Base-by-base conservation (phyloP, 2,797 vertebrate species). In the Syndactyla subalaris region DNA sequence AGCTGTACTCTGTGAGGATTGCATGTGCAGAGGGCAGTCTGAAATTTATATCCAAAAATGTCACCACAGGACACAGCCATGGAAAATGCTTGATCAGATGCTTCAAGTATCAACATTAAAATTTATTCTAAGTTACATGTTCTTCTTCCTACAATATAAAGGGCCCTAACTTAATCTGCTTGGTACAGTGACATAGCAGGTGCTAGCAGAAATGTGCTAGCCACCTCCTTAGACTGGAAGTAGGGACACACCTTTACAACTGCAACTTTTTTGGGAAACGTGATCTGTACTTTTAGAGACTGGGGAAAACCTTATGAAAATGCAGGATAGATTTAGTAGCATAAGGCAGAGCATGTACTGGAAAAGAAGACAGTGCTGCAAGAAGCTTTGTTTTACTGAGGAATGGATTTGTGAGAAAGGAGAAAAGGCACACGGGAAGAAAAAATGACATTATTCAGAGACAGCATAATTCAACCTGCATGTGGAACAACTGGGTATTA, bases 401-500 rank as follows among this genome's bases (percentile, higher is more conserved):
- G 24, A 75, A 36, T 73, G 19, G 39, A 10, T 89, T 27, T 79
- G 71, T 76, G 49, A 78, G 20, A 62, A 81, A 49, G 54, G 20
- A 75, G 36, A 58, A 92, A 86, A 87, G 32, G 30, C 8, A 39
- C 9, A 27, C 8, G 54, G 22, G 20, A 83, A 90, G 45, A 81
- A 63, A 65, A 54, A 67, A 1, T 83, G 10, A 51, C 34, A 16
- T 71, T 55, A 48, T 43, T 13, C 30, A 65, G 34, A 65, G 30
- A 61, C 12, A 72, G 32, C 4, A 9, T 34, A 78, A 19, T 58
- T 65, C 51, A 68, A 84, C 14, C 11, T 81, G 15, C 27, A 12
- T 29, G 32, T 2, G 7, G 24, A 74, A 68, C 48, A 81, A 43
- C 14, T 73, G n/a, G 22, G 20, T 76, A 45, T 59, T 0, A 0